Base-by-base conservation (phyloP, 2,113 vertebrate species). In the Vidua macroura region DNA sequence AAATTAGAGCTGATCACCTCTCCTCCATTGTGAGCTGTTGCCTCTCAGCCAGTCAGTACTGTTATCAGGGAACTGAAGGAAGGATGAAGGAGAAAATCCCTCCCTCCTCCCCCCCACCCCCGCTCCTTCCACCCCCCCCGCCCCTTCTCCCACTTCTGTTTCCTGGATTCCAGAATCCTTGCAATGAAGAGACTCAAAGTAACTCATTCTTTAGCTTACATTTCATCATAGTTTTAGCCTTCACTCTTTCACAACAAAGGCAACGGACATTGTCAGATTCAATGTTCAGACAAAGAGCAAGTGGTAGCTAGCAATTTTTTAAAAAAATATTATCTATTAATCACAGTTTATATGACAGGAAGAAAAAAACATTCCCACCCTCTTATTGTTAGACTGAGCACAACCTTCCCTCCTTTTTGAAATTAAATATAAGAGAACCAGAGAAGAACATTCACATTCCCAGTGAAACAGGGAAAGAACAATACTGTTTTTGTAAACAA, bases 101-200 rank as follows among this genome's bases (percentile, higher is more conserved):
- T 18, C 18, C 60, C 18, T 5, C 24, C 2, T 2, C 7, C 4
- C 9, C 1, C 0, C n/a, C n/a, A n/a, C n/a, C n/a, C n/a, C n/a
- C n/a, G n/a, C n/a, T n/a, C n/a, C n/a, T n/a, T n/a, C n/a, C n/a
- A n/a, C n/a, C n/a, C 18, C 37, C 20, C 39, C 15, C 18, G 15
- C 7, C 4, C 6, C 10, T 12, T 28, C 5, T 18, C 2, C 7
- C 2, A 9, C 8, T 4, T 19, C 59, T 46, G 3, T 70, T 92
- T 82, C 44, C 48, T 15, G 9, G 27, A 14, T 76, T 87, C 62
- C 35, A 84, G n/a, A 85, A 84, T 64, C 21, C 6, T 87, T 91
- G 68, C 24, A 56, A 11, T n/a, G 22, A 59, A 55, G 7, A 56
- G 1, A 23, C 13, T 41, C 46, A 75, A 91, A 88, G 44, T 49